phyloP scores from a whole-genome alignment of 2,797 vertebrate species.

The Coreius guichenoti region DNA sequence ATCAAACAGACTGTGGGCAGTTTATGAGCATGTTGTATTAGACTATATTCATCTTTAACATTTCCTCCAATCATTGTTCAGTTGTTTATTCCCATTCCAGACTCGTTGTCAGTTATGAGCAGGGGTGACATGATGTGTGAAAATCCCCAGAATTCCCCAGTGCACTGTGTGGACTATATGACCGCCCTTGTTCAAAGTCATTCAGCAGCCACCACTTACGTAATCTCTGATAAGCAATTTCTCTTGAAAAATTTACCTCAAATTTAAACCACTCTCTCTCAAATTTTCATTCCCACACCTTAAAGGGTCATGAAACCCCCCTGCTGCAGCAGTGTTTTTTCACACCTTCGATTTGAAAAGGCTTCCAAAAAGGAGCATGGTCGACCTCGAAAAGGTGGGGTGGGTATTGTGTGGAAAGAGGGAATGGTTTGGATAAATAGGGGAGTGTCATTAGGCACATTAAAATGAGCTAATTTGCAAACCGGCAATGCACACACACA shows the following conservation, averaged over 20 bases:
- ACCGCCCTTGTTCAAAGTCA: constrained; percentile 75
- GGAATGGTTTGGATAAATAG: too few species aligned
- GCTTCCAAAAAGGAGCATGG: too few species aligned
- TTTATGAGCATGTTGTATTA: background rate
- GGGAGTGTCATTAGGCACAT: too few species aligned
- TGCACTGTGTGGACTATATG: constrained; percentile 51
- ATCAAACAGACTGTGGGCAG: background rate
- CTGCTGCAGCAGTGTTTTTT: too few species aligned
- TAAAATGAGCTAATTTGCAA: too few species aligned
- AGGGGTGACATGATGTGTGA: constrained; percentile 68
- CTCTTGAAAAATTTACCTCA: constrained; percentile 23
- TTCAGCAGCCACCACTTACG: constrained; percentile 55
- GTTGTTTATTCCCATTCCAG: constrained; percentile 67
- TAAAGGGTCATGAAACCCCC: too few species aligned
- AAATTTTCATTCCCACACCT: background rate
- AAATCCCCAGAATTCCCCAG: constrained; percentile 72
- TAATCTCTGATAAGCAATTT: constrained; percentile 53
- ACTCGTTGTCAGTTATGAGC: constrained; percentile 71
- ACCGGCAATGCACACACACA: too few species aligned
- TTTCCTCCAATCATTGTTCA: constrained; percentile 71
- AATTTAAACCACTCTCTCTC: background rate
- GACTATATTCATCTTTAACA: background rate
- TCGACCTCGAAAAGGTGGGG: too few species aligned
- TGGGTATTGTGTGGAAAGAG: too few species aligned
- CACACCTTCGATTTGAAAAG: too few species aligned